These are phyloP conservation scores for Callipepla californica DNA, from an alignment of 2,113 vertebrate genomes.

Conservation along the genomic window DNA sequence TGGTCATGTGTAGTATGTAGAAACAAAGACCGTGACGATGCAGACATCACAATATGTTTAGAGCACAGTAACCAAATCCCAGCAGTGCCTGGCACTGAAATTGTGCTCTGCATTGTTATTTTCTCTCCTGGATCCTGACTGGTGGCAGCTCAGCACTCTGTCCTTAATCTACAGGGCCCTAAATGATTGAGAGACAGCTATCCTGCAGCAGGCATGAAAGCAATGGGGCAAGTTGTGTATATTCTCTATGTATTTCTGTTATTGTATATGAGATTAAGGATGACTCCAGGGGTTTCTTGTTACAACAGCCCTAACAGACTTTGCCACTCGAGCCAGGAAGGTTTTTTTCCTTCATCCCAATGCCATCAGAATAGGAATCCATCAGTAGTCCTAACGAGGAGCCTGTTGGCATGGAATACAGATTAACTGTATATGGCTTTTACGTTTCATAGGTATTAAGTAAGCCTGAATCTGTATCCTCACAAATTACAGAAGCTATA, in stretches of 20 bases:
- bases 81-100: not conserved
- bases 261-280: not conserved
- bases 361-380: not conserved
- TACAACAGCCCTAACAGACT: not conserved
- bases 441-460: not conserved
- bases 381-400: not conserved
- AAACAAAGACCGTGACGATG: not conserved
- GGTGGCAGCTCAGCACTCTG: not conserved
- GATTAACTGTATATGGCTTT: not conserved
- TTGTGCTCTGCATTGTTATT: fast-evolving
- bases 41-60: not conserved
- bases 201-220: not conserved
- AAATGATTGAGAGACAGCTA: not conserved
- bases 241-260: not conserved
- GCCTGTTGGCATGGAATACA: not conserved
- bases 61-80: not conserved
- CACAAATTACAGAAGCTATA: not conserved
- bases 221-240: not conserved
- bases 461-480: not conserved
- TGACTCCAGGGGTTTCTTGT: not conserved
- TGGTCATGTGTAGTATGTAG: not conserved
- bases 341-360: not conserved
- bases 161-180: not conserved
- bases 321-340: not conserved
- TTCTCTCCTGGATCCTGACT: not conserved